Evolutionary conservation across 1,140 invertebrate genomes (phyloP), one percentile per base, ranked within the genome.

Genomic region (Drosophila guanche): DNA sequence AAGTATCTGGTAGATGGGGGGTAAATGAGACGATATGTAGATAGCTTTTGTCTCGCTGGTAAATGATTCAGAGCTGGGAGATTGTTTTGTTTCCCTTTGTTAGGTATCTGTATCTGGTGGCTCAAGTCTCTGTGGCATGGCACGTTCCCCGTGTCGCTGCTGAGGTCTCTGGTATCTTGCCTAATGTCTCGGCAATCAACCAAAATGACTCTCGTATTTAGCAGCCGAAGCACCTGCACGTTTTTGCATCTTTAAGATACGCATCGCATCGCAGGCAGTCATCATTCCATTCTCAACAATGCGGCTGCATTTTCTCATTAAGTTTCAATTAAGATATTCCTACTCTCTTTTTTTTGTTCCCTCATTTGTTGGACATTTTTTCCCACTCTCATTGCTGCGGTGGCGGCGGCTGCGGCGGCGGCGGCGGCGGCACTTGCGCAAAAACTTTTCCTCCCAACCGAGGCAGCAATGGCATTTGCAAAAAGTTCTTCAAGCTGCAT

Each of bases 291-390:
- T 53, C 43, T 50, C 43, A 72, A 54, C 67, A 72, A 72, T 77
- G 59, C 57, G 71, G 72, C 51, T 77, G 63, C 59, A 62, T 73
- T 72, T 76, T 74, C 69, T 80, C 81, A 85, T 85, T 85, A 85
- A 81, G 83, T 85, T 85, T 85, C 81, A 88, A 86, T 85, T 85
- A 85, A 67, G 68, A 56, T 53, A 45, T 55, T 63, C 59, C 29
- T 46, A 59, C 27, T 27, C 5, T 51, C 20, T 63, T 45, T 52
- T 51, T 43, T 65, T 54, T 42, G 40, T 57, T 48, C 40, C 43
- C 47, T 20, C 16, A 20, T 20, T n/a, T 70, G 48, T 61, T 46
- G 56, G 73, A 79, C 59, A 59, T 76, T 71, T 62, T 58, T 62
- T 50, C 41, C 51, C 54, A 33, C 52, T 68, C 54, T 47, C 46